A percentile compares a stretch with the other conserved stretches of the same genome.
phyloP scores from a whole-genome alignment of 1,140 invertebrate species.

The Arion vulgaris region DNA sequence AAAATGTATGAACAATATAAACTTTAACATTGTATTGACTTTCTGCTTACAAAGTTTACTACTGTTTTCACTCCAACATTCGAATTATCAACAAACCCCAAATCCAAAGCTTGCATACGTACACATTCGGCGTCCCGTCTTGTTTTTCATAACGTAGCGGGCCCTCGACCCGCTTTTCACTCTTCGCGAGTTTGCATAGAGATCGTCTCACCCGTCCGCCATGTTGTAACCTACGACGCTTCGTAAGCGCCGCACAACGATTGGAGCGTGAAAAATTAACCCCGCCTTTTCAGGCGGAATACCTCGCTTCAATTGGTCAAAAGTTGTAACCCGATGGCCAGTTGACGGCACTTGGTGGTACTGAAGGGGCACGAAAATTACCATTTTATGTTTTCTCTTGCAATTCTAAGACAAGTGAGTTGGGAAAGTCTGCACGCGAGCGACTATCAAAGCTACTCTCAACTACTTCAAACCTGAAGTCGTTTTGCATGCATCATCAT shows the following conservation, averaged over 20 bases:
- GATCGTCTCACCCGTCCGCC: neutral
- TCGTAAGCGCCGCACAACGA: neutral
- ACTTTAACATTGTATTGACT: neutral
- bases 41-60: neutral
- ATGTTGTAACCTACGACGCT: constrained; percentile 11
- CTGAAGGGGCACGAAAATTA: neutral
- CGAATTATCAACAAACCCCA: constrained; percentile 5
- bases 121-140: neutral
- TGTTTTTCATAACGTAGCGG: constrained; percentile 4
- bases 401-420: neutral
- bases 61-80: neutral
- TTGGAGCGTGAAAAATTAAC: neutral
- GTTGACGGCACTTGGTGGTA: neutral
- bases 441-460: neutral
- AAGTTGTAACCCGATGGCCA: neutral
- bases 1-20: neutral
- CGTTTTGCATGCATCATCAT: too few species aligned
- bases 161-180: constrained; percentile 5
- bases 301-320: neutral
- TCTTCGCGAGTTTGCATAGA: neutral
- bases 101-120: neutral
- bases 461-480: too few species aligned
- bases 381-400: neutral
- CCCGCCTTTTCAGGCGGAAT: neutral
- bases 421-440: neutral